Conservation (phyloP, 2,113 vertebrate species). For the Beaufortia kweichowensis region DNA sequence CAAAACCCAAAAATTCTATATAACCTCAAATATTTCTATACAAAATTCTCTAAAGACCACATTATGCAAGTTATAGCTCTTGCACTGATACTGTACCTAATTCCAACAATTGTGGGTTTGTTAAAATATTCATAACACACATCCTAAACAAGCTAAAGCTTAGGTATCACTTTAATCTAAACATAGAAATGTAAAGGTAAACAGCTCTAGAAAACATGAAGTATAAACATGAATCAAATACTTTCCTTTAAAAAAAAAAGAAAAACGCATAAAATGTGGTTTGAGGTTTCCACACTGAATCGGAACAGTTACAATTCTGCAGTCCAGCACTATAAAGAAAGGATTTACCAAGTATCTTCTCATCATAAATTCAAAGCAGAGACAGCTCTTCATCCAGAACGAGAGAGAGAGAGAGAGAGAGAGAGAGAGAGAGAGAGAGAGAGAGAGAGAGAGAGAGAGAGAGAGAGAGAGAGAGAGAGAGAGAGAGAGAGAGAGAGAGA, state of each 20-base stretch:
- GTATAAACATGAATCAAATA: background rate
- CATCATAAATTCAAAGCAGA: constrained; percentile 28
- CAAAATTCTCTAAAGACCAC: background rate
- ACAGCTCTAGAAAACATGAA: background rate
- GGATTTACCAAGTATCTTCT: constrained; percentile 5
- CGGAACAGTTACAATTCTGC: background rate
- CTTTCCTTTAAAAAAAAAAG: background rate
- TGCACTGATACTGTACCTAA: background rate
- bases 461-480: too few species aligned
- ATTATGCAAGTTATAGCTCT: background rate
- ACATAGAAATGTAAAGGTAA: background rate
- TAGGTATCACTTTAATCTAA: background rate
- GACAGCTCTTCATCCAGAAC: constrained; percentile 20
- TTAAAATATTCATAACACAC: background rate
- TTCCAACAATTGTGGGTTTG: background rate
- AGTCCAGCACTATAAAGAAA: background rate
- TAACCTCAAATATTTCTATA: background rate
- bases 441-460: constrained; percentile 23
- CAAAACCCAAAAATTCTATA: background rate
- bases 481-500: too few species aligned
- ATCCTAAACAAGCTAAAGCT: too few species aligned
- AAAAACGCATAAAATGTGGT: too few species aligned
- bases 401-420: constrained; percentile 22
- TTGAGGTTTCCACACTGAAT: background rate
- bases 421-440: constrained; percentile 18